A percentile compares a stretch with the other conserved stretches of the same genome.
phyloP scores from a whole-genome alignment of 2,113 vertebrate species.

The Nerophis ophidion region DNA sequence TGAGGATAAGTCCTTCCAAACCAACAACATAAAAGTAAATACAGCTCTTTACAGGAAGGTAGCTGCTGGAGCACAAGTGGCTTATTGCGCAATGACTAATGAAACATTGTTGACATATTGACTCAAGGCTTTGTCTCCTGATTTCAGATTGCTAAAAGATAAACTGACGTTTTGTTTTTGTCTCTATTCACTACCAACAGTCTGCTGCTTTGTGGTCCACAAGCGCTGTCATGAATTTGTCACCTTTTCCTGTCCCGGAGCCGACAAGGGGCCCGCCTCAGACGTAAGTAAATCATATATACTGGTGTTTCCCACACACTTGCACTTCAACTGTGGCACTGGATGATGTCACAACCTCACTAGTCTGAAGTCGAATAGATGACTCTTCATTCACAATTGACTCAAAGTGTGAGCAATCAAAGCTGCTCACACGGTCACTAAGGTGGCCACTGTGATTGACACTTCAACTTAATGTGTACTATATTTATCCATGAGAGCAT shows the following conservation, averaged over 20 bases:
- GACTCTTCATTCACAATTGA: too few relatives aligned
- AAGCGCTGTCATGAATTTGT: slow-evolving; percentile 77
- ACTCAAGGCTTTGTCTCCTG: slow-evolving; percentile 17
- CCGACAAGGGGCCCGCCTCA: slow-evolving; percentile 71
- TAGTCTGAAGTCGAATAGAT: too few relatives aligned
- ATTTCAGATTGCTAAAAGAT: slow-evolving; percentile 8
- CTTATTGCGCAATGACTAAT: slow-evolving; percentile 22
- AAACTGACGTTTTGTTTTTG: neutral
- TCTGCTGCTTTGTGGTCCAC: slow-evolving; percentile 73
- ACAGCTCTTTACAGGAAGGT: slow-evolving; percentile 4
- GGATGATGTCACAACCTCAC: too few relatives aligned
- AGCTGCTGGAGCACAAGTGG: slow-evolving; percentile 13
- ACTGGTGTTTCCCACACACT: too few relatives aligned
- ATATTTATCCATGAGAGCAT: too few relatives aligned
- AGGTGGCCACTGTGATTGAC: too few relatives aligned
- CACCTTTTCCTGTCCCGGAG: slow-evolving; percentile 72
- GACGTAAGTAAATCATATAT: slow-evolving; percentile 58
- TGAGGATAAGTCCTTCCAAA: neutral
- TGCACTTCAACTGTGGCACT: too few relatives aligned
- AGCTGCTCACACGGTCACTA: too few relatives aligned
- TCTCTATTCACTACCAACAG: slow-evolving; percentile 24
- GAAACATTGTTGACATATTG: slow-evolving; percentile 24
- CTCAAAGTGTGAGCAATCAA: too few relatives aligned
- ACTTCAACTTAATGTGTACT: too few relatives aligned
- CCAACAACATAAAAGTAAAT: slow-evolving; percentile 21